These are phyloP conservation scores for Phalacrocorax pelagicus DNA, from an alignment of 2,113 vertebrate species.

Conservation along the genomic window DNA sequence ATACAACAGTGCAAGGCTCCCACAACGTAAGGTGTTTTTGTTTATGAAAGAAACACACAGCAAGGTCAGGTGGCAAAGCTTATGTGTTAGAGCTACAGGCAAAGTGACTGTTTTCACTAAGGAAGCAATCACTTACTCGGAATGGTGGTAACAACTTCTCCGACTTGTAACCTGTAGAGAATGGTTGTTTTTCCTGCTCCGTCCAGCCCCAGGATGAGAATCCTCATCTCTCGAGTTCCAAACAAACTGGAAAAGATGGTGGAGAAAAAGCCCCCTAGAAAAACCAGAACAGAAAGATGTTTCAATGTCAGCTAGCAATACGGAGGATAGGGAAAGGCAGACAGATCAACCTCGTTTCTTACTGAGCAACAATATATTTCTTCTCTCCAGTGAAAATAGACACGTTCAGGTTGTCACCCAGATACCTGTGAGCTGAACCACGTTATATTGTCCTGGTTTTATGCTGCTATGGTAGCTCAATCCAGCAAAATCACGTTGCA, in stretches of 20 bases:
- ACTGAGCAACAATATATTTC: not conserved
- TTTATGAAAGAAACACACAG: accelerated
- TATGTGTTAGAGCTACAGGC: not conserved
- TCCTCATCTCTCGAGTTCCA: constrained; percentile 97
- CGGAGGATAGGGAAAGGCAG: not conserved
- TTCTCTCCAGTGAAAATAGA: not conserved
- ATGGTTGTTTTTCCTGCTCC: constrained; percentile 98
- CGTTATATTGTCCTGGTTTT: not conserved
- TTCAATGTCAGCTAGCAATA: not conserved
- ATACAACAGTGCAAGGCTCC: not conserved
- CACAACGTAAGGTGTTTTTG: not conserved
- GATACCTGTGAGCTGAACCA: not conserved
- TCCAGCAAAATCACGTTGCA: not conserved
- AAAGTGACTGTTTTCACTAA: accelerated
- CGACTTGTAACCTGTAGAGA: constrained; percentile 94
- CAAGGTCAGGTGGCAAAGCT: not conserved
- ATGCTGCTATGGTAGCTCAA: not conserved
- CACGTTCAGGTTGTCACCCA: not conserved
- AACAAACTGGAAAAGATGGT: constrained; percentile 94
- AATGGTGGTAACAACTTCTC: constrained; percentile 98
- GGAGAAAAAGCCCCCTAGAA: constrained; percentile 92
- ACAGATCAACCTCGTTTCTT: not conserved
- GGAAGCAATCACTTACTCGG: constrained; percentile 84
- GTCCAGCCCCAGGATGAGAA: constrained; percentile 95
- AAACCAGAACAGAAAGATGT: not conserved